Percentiles rank a stretch among this genome's conserved stretches.
These are phyloP conservation scores for Eubucco bourcierii DNA, from an alignment of 2,113 vertebrate species.

Conservation along the genomic window DNA sequence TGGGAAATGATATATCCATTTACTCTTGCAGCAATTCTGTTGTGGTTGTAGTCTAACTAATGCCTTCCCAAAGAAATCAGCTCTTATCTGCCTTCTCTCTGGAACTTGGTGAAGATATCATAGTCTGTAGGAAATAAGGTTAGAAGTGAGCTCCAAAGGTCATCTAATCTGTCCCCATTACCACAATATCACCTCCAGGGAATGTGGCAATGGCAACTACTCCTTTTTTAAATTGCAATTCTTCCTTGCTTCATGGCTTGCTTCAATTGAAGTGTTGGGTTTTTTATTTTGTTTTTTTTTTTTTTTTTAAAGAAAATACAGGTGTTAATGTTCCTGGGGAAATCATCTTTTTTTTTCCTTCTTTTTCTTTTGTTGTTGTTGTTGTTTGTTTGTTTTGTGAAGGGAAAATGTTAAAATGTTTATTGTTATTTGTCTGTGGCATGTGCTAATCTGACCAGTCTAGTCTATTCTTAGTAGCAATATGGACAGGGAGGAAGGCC, in stretches of 20 bases:
- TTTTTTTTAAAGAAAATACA: neutral
- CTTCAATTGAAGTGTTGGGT: neutral
- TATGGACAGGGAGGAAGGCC: neutral
- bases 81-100: slow-evolving; percentile 60
- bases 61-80: slow-evolving; percentile 58
- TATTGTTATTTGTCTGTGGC: neutral
- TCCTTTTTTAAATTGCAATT: slow-evolving; percentile 29
- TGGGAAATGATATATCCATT: slow-evolving; percentile 22
- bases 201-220: slow-evolving; percentile 26
- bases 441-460: neutral
- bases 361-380: no score
- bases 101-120: slow-evolving; percentile 62
- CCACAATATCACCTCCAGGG: slow-evolving; percentile 60
- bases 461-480: neutral
- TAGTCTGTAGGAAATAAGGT: slow-evolving; percentile 68
- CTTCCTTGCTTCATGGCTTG: neutral
- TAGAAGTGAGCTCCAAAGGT: slow-evolving; percentile 62
- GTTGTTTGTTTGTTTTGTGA: neutral
- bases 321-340: neutral
- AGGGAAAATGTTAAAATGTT: neutral
- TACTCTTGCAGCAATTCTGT: slow-evolving; percentile 17
- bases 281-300: no score
- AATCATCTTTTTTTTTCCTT: neutral
- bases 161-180: slow-evolving; percentile 69
- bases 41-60: slow-evolving; percentile 59